phyloP scores from a whole-genome alignment of 2,888 invertebrate species.

The Phymatocera aterrima region DNA sequence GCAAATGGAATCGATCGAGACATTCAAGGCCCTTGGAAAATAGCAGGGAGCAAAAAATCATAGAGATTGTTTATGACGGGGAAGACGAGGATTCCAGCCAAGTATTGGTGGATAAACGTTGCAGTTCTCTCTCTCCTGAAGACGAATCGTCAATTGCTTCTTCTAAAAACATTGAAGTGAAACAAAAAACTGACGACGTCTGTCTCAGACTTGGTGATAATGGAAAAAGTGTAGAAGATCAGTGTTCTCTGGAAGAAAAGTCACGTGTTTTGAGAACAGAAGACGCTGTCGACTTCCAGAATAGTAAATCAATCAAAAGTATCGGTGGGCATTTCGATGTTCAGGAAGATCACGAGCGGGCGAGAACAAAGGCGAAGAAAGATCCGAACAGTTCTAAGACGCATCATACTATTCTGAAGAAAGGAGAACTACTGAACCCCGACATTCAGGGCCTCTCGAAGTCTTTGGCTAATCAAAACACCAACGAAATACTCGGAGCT shows the following conservation, averaged over 20 bases:
- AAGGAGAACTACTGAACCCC: background rate
- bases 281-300: background rate
- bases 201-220: background rate
- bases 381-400: background rate
- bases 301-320: background rate
- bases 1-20: background rate
- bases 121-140: too few species aligned
- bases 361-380: background rate
- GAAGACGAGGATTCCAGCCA: background rate
- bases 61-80: constrained; percentile 11
- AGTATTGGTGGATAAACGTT: background rate
- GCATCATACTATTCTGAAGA: background rate
- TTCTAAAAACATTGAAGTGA: background rate
- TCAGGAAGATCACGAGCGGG: background rate
- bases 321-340: background rate
- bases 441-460: background rate
- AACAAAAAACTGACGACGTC: background rate
- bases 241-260: background rate
- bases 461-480: background rate
- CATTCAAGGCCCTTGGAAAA: background rate
- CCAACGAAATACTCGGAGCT: background rate
- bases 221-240: background rate
- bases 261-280: background rate
- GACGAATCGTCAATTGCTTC: too few species aligned
- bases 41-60: constrained; percentile 19